These are phyloP conservation scores for Paedocypris micromegethes DNA, from an alignment of 2,797 vertebrate genomes.

Conservation along the genomic window DNA sequence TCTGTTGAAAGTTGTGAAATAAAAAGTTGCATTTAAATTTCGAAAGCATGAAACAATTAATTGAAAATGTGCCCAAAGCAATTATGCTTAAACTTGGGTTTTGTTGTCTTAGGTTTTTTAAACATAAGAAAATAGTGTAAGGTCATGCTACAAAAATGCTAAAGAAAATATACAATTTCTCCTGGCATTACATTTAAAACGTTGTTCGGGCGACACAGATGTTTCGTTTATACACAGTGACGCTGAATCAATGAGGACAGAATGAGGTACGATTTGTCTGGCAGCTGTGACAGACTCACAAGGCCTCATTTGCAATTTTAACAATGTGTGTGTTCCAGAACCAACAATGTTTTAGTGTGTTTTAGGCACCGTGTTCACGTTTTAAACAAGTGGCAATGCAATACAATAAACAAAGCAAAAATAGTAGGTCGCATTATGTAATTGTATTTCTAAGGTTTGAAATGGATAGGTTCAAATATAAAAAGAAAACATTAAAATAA, in stretches of 20 bases:
- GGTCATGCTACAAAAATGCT: background rate
- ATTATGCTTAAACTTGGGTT: background rate
- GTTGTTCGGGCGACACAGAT: conserved; percentile 11
- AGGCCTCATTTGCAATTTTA: conserved; percentile 38
- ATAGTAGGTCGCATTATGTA: no score
- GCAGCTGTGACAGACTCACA: conserved; percentile 31
- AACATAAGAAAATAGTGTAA: background rate
- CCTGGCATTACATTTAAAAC: background rate
- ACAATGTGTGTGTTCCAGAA: conserved; percentile 19
- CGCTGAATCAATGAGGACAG: conserved; percentile 20
- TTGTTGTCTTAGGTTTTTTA: no score
- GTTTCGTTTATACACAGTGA: conserved; percentile 4
- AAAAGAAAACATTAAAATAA: no score
- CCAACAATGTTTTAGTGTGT: conserved; percentile 5
- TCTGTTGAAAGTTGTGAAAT: conserved; percentile 11
- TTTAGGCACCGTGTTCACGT: background rate
- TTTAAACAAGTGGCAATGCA: no score
- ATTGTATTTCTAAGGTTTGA: no score
- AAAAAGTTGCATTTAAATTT: background rate
- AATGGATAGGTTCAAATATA: no score
- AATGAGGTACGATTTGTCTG: conserved; percentile 29
- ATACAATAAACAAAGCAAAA: no score
- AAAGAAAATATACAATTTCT: background rate
- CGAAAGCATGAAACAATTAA: background rate
- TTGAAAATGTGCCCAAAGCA: background rate